Evolutionary conservation across 2,113 vertebrate genomes (phyloP), one percentile per base, ranked within the genome.

Genomic region (Pachycephala philippinensis): DNA sequence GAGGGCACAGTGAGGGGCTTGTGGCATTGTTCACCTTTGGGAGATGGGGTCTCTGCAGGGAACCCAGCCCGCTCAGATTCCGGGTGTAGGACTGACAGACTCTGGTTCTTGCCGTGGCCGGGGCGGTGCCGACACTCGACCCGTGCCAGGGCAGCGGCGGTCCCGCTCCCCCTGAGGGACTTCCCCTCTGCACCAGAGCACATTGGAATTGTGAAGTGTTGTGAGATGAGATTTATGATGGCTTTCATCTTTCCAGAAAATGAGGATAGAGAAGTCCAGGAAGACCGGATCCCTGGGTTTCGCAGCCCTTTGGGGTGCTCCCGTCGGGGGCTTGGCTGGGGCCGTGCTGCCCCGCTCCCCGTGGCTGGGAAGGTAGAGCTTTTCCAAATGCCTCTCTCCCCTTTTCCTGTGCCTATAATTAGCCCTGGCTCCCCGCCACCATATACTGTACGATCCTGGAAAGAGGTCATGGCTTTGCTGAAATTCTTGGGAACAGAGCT

Each of bases 391-490:
- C 64, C 28, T 94, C 94, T 84, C 85, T 81, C 74, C 83, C 82
- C 44, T 66, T 94, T 91, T 90, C 79, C 84, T 85, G 65, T 53
- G 80, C 95, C 87, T 89, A 96, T 83, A 94, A 95, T 96, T 93
- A 93, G 74, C 87, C 28, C 39, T 95, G 95, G 97, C 96, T 95
- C 79, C 79, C 50, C 0, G 97, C 96, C 97, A 96, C 65, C 89
- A 5, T 84, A 64, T 87, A 69, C 90, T 91, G 86, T 87, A 78
- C 2, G 26, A 70, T 92, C 97, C 93, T 97, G 94, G 96, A 96
- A 93, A 91, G 88, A 87, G 95, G 94, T 90, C 93, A 66, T 24
- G 88, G 93, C 93, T 90, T 86, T 65, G 87, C 87, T 83, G 86
- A 56, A 88, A 70, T 90, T 78, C 91, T 66, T 85, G 95, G 95